These are phyloP conservation scores for Teleopsis dalmanni DNA, from an alignment of 1,140 invertebrate genomes.

Conservation along the genomic window DNA sequence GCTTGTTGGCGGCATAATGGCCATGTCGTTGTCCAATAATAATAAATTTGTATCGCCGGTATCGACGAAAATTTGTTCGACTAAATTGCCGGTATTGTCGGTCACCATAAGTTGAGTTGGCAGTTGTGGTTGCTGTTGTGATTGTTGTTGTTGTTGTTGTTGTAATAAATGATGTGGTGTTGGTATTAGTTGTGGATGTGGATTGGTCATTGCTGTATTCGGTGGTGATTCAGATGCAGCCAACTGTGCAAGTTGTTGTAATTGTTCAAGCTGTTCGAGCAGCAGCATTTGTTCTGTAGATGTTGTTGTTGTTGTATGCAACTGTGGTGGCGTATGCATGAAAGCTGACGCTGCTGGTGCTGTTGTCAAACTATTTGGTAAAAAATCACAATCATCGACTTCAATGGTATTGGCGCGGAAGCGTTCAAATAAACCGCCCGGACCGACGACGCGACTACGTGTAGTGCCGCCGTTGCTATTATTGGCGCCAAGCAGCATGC, in stretches of 20 bases:
- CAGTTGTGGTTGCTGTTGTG: constrained; percentile 16
- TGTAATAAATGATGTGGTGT: constrained; percentile 17
- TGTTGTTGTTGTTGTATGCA: constrained; percentile 16
- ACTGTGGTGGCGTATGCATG: not conserved
- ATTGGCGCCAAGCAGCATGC: constrained; percentile 23
- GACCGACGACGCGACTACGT: constrained; percentile 3
- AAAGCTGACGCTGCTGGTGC: not conserved
- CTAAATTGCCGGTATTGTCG: constrained; percentile 30
- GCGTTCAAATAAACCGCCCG: constrained; percentile 21
- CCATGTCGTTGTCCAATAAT: constrained; percentile 1
- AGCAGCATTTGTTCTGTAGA: constrained; percentile 31
- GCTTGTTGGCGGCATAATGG: constrained; percentile 2
- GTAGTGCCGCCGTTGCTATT: constrained; percentile 1
- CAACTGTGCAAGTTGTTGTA: constrained; percentile 33
- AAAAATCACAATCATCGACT: constrained; percentile 38
- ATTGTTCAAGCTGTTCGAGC: constrained; percentile 36
- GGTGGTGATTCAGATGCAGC: constrained; percentile 37
- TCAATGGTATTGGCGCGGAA: constrained; percentile 40
- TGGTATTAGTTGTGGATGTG: constrained; percentile 12
- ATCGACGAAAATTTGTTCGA: constrained; percentile 35
- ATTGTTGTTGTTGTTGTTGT: constrained; percentile 20
- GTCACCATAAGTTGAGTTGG: constrained; percentile 29
- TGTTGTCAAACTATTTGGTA: constrained; percentile 15
- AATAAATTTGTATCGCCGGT: constrained; percentile 15
- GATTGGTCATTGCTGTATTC: constrained; percentile 16